Percentiles rank a stretch among this genome's conserved stretches.
Conservation (phyloP, 2,888 invertebrate species). For the Dusona sp. region DNA sequence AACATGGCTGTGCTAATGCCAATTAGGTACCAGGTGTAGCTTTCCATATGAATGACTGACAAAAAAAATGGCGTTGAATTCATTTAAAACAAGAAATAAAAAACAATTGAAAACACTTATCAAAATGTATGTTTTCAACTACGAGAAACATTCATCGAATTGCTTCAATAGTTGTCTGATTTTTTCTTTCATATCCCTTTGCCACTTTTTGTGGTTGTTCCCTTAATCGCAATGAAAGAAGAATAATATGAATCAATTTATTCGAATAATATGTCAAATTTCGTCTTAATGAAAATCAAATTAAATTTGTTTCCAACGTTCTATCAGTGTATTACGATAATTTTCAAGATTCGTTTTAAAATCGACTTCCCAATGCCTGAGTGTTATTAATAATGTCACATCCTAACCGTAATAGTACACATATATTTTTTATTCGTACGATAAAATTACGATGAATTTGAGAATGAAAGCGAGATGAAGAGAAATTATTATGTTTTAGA, state of each 20-base stretch:
- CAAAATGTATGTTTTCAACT: too few relatives aligned
- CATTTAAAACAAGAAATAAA: too few relatives aligned
- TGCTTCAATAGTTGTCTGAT: too few relatives aligned
- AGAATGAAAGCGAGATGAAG: constrained; percentile 37
- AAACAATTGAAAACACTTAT: too few relatives aligned
- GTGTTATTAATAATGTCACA: constrained; percentile 33
- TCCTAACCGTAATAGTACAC: constrained; percentile 46
- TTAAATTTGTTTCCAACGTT: not conserved
- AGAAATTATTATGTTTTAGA: constrained; percentile 1
- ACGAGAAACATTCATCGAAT: too few relatives aligned
- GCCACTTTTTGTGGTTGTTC: not conserved
- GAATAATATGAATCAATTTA: not conserved
- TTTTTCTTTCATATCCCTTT: too few relatives aligned
- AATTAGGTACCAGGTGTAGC: too few relatives aligned
- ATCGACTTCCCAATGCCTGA: constrained; percentile 1
- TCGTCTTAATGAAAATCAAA: not conserved
- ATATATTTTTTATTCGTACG: constrained; percentile 32
- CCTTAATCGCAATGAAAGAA: too few relatives aligned
- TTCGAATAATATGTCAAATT: not conserved
- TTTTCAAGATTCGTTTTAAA: not conserved
- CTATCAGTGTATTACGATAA: not conserved
- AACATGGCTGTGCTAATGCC: too few relatives aligned
- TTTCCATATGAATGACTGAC: too few relatives aligned
- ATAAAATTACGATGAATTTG: constrained; percentile 42
- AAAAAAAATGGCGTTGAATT: too few relatives aligned